Evolutionary conservation across 2,888 invertebrate species (phyloP).

Genomic region (Chamaedrilus cognettii): DNA sequence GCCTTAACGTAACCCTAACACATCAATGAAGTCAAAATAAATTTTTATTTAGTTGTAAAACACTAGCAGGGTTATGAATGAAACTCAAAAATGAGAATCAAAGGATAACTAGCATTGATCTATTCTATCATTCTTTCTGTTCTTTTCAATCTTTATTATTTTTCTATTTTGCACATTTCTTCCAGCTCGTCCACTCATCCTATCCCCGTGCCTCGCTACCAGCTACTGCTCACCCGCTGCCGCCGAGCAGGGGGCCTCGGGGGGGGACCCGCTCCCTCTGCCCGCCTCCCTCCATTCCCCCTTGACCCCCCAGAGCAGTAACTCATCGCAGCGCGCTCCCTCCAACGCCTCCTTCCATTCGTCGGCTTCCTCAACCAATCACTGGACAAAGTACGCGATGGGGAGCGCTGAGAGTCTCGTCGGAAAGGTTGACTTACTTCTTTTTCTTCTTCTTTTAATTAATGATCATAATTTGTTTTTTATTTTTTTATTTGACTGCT

Average conservation of each 20-base stretch:
- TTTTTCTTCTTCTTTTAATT: neutral
- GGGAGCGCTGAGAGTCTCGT: constrained; percentile 90
- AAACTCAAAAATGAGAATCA: too few species aligned
- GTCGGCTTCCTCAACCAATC: neutral
- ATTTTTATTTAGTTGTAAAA: too few species aligned
- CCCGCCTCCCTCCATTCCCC: constrained; percentile 17
- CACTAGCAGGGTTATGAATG: too few species aligned
- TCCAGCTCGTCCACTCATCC: constrained; percentile 32
- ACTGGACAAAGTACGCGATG: neutral
- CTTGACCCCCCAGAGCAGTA: constrained; percentile 6
- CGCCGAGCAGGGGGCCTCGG: constrained; percentile 39
- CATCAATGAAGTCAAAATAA: too few species aligned
- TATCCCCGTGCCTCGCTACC: too few species aligned
- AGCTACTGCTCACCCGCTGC: constrained; percentile 40
- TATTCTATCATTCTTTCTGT: too few species aligned
- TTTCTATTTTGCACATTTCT: too few species aligned
- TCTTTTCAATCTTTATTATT: too few species aligned
- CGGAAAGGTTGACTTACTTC: constrained; percentile 81
- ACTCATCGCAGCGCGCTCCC: constrained; percentile 2
- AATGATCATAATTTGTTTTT: neutral
- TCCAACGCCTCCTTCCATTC: constrained; percentile 15
- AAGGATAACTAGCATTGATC: too few species aligned
- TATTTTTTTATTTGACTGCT: too few species aligned
- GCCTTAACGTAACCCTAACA: too few species aligned
- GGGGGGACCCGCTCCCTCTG: constrained; percentile 42